phyloP scores from a whole-genome alignment of 2,113 vertebrate genomes.

The Taxidea taxus region DNA sequence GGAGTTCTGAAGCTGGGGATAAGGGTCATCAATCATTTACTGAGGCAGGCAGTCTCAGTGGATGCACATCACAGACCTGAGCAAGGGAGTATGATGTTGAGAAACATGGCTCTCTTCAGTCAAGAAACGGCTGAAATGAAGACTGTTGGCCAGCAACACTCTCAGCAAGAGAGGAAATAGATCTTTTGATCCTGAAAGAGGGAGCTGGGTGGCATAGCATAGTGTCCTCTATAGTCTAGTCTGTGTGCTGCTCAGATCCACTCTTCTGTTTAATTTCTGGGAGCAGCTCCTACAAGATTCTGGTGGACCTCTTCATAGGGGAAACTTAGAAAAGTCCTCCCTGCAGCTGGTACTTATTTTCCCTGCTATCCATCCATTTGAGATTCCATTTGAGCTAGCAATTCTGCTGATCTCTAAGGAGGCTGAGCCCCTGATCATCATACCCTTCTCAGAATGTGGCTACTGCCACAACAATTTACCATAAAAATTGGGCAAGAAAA shows the following conservation, averaged over 20 bases:
- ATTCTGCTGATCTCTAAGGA: background rate
- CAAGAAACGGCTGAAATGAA: background rate
- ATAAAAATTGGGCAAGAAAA: background rate
- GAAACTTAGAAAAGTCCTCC: background rate
- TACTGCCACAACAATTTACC: background rate
- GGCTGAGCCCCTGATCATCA: background rate
- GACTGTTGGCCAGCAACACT: background rate
- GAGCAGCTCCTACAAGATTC: background rate
- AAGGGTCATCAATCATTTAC: background rate
- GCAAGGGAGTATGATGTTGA: background rate
- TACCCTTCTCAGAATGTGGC: background rate
- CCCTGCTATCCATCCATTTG: background rate
- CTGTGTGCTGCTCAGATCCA: background rate
- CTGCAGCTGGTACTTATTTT: background rate
- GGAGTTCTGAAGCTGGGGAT: background rate
- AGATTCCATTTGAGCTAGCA: background rate
- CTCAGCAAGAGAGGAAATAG: background rate
- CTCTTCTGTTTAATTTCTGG: background rate
- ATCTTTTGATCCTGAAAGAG: background rate
- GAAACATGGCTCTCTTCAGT: background rate
- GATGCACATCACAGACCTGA: background rate
- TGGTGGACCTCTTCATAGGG: background rate
- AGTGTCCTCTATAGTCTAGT: background rate
- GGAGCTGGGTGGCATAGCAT: background rate
- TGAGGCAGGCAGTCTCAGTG: background rate